Percentiles rank a stretch among this genome's conserved stretches.
These are phyloP conservation scores for Gryllus bimaculatus DNA, from an alignment of 1,140 invertebrate genomes.

Conservation along the genomic window DNA sequence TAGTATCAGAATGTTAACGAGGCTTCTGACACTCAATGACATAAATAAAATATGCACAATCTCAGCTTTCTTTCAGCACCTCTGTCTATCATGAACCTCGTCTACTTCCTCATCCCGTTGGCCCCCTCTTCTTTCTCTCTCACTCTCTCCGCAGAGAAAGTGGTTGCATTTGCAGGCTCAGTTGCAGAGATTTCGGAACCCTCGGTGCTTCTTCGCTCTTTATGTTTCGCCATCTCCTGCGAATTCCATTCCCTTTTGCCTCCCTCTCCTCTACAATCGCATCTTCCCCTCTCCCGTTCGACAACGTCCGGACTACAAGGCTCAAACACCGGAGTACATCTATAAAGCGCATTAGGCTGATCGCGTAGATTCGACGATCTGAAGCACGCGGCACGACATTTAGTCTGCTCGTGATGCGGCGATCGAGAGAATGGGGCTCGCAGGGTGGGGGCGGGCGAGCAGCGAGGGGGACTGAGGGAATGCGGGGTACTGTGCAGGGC, in stretches of 20 bases:
- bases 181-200: too few relatives aligned
- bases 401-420: background rate
- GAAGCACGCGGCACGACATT: background rate
- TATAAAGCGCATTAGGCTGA: background rate
- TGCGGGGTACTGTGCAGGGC: background rate
- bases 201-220: background rate
- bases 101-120: too few relatives aligned
- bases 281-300: too few relatives aligned
- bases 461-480: background rate
- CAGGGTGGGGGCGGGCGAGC: background rate
- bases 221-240: too few relatives aligned
- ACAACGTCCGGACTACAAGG: too few relatives aligned
- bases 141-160: too few relatives aligned
- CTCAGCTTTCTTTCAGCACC: background rate
- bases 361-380: background rate
- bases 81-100: too few relatives aligned
- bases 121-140: background rate
- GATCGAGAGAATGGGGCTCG: background rate
- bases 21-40: background rate
- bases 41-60: background rate
- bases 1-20: background rate
- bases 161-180: too few relatives aligned
- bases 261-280: too few relatives aligned
- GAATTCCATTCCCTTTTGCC: too few relatives aligned
- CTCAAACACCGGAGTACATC: conserved; percentile 3